A percentile compares a stretch with the other conserved stretches of the same genome.
These are phyloP conservation scores for Pipra filicauda DNA, from an alignment of 2,113 vertebrate genomes.

Conservation along the genomic window DNA sequence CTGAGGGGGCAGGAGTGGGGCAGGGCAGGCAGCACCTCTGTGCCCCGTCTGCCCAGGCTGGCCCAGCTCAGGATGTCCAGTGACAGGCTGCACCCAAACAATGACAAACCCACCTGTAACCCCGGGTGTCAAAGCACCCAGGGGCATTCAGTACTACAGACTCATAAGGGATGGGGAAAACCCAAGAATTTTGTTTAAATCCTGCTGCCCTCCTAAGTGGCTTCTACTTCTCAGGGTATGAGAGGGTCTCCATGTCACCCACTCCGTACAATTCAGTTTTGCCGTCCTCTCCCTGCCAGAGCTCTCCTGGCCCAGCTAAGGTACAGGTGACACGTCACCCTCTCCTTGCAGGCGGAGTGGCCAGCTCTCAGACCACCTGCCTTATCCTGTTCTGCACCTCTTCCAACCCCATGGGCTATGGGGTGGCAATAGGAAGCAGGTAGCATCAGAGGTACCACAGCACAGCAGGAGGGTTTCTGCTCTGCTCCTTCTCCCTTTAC, in stretches of 20 bases:
- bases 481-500: background rate
- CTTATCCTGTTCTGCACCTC: background rate
- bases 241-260: background rate
- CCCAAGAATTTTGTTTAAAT: background rate
- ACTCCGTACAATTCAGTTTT: background rate
- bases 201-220: background rate
- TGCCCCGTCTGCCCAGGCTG: rapidly evolving
- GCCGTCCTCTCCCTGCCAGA: background rate
- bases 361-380: background rate
- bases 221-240: background rate
- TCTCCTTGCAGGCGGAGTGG: rapidly evolving
- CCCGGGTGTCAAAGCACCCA: background rate
- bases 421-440: background rate
- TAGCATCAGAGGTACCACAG: background rate
- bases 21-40: background rate
- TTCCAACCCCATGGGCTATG: background rate
- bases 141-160: background rate
- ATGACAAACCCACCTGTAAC: rapidly evolving
- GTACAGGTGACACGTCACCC: background rate
- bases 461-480: background rate
- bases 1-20: background rate
- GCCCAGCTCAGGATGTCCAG: background rate
- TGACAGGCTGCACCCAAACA: background rate
- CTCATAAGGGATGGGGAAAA: background rate
- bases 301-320: background rate